phyloP scores from a whole-genome alignment of 2,888 invertebrate genomes.

The Villa cingulata region DNA sequence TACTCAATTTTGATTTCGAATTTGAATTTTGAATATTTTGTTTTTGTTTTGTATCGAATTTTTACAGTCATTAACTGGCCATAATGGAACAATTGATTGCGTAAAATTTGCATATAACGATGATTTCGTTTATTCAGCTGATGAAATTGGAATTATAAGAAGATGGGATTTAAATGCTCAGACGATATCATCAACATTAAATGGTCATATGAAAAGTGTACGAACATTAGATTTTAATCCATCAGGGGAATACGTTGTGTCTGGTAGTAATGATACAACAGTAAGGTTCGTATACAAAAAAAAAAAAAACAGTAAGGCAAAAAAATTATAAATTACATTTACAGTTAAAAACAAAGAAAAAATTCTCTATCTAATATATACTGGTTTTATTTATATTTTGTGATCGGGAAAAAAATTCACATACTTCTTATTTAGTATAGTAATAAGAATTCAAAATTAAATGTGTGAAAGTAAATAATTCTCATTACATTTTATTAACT shows the following conservation, averaged over 20 bases:
- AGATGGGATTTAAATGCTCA: constrained; percentile 89
- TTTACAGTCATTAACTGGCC: constrained; percentile 75
- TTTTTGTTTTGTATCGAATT: background rate
- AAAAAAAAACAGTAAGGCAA: too few species aligned
- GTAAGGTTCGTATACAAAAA: constrained; percentile 29
- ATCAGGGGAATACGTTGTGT: constrained; percentile 85
- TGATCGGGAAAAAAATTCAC: too few species aligned
- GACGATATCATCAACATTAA: constrained; percentile 32
- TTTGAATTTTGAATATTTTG: background rate
- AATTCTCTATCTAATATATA: too few species aligned
- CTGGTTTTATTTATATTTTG: too few species aligned
- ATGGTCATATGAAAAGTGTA: constrained; percentile 61
- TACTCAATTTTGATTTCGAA: background rate
- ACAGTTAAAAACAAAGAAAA: too few species aligned
- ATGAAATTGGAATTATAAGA: constrained; percentile 84
- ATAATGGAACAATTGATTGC: constrained; percentile 86
- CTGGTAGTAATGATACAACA: constrained; percentile 83
- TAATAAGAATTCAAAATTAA: too few species aligned
- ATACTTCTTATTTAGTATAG: too few species aligned
- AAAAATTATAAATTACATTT: too few species aligned
- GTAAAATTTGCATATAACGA: constrained; percentile 90
- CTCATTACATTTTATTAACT: too few species aligned
- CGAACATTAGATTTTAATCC: constrained; percentile 93
- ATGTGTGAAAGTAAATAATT: too few species aligned
- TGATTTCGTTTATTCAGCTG: constrained; percentile 89